These are phyloP conservation scores for Melanostoma mellinum DNA, from an alignment of 2,888 invertebrate species.

Conservation along the genomic window DNA sequence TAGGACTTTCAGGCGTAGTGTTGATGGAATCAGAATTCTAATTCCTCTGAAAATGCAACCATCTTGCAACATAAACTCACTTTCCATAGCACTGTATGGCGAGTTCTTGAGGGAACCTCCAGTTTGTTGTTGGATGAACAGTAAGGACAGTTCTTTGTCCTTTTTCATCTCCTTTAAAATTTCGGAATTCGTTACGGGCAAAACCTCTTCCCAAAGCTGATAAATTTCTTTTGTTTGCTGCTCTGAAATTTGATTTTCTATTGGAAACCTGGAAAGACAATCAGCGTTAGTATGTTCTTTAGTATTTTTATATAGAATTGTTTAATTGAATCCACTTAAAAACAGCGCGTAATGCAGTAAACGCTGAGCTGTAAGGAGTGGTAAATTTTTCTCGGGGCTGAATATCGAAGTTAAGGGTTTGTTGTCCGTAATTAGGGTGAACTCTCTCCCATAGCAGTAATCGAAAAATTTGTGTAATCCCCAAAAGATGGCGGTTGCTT, in stretches of 20 bases:
- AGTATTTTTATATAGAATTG: neutral
- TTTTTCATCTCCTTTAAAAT: too few species aligned
- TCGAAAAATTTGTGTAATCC: too few species aligned
- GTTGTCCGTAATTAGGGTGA: too few species aligned
- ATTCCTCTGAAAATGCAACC: constrained; percentile 10
- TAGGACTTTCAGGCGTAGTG: constrained; percentile 5
- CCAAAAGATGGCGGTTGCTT: too few species aligned
- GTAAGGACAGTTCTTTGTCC: too few species aligned
- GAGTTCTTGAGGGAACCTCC: neutral
- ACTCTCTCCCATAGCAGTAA: too few species aligned
- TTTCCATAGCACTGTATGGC: neutral
- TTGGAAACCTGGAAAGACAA: neutral
- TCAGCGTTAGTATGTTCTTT: constrained; percentile 14
- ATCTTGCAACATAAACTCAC: neutral
- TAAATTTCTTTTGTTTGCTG: too few species aligned
- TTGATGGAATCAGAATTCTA: constrained; percentile 3
- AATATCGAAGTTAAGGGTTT: neutral
- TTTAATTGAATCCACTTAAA: neutral
- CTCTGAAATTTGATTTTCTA: too few species aligned
- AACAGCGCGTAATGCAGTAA: neutral
- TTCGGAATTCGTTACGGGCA: too few species aligned
- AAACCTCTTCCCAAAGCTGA: too few species aligned
- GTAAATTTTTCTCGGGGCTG: neutral
- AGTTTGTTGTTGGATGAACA: too few species aligned
- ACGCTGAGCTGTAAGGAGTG: constrained; percentile 13